These are phyloP conservation scores for Microcebus ravelobensis DNA, from an alignment of 2,113 vertebrate species.

Conservation along the genomic window DNA sequence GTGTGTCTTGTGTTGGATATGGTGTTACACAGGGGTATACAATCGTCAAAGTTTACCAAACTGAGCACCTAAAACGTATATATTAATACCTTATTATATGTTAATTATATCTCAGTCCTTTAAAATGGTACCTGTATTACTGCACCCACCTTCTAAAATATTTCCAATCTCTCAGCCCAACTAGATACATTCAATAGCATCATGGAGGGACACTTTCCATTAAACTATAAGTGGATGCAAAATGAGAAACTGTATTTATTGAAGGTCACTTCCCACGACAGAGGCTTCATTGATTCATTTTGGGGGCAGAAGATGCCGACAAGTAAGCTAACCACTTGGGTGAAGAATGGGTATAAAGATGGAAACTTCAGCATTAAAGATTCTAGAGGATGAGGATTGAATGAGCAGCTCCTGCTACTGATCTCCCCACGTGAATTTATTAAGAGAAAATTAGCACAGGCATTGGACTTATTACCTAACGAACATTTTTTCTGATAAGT, in stretches of 20 bases:
- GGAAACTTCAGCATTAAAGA: not conserved
- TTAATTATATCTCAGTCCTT: not conserved
- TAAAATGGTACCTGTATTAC: not conserved
- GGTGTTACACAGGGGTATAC: not conserved
- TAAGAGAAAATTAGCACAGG: not conserved
- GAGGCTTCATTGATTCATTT: slow-evolving; percentile 42
- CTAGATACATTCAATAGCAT: not conserved
- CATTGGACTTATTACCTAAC: not conserved
- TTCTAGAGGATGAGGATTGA: slow-evolving; percentile 13
- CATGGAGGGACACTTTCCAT: not conserved
- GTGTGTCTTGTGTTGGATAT: not conserved
- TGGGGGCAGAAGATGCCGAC: not conserved
- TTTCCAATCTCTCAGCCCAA: not conserved
- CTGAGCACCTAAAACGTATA: not conserved
- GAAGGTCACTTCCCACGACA: not conserved
- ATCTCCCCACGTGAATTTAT: not conserved
- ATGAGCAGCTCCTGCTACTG: not conserved
- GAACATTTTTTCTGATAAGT: not conserved
- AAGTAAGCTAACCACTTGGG: not conserved
- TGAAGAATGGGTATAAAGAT: slow-evolving; percentile 42
- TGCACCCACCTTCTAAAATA: not conserved
- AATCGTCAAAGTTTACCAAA: not conserved
- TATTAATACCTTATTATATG: not conserved
- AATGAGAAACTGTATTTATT: slow-evolving; percentile 43
- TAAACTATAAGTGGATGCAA: slow-evolving; percentile 35